phyloP scores from a whole-genome alignment of 1,140 invertebrate species.

The Harlomillsia oculata region DNA sequence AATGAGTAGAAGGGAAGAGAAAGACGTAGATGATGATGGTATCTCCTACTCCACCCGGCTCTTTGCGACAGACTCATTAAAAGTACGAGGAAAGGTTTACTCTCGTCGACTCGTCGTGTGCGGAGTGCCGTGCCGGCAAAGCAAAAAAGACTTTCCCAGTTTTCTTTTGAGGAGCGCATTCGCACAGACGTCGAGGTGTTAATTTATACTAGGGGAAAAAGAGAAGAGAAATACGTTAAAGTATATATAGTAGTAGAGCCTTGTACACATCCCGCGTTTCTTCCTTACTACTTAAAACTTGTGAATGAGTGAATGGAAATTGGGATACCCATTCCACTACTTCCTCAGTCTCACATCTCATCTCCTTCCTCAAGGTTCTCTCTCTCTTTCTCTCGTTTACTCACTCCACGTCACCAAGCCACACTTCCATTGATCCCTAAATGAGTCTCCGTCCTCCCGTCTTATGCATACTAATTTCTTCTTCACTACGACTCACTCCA shows the following conservation, averaged over 20 bases:
- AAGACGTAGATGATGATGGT: conserved; percentile 6
- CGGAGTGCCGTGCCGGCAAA: neutral
- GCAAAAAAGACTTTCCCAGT: neutral
- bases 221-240: too few relatives aligned
- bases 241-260: conserved; percentile 9
- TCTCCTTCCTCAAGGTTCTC: conserved; percentile 11
- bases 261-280: conserved; percentile 7
- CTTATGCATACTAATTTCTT: too few relatives aligned
- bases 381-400: conserved; percentile 9
- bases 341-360: conserved; percentile 13
- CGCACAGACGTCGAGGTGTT: conserved; percentile 11
- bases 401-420: neutral
- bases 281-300: conserved; percentile 19
- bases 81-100: conserved; percentile 7
- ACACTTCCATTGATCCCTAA: too few relatives aligned
- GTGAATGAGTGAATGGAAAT: conserved; percentile 20
- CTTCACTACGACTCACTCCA: too few relatives aligned
- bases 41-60: conserved; percentile 7
- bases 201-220: conserved; percentile 22
- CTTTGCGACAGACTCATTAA: conserved; percentile 19
- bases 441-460: too few relatives aligned
- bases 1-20: neutral
- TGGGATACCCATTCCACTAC: conserved; percentile 11
- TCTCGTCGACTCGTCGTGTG: neutral
- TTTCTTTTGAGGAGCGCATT: conserved; percentile 5